Evolutionary conservation across 2,888 invertebrate species (phyloP), one percentile per base, ranked within the genome.

Genomic region (Drosophila meridionalis): DNA sequence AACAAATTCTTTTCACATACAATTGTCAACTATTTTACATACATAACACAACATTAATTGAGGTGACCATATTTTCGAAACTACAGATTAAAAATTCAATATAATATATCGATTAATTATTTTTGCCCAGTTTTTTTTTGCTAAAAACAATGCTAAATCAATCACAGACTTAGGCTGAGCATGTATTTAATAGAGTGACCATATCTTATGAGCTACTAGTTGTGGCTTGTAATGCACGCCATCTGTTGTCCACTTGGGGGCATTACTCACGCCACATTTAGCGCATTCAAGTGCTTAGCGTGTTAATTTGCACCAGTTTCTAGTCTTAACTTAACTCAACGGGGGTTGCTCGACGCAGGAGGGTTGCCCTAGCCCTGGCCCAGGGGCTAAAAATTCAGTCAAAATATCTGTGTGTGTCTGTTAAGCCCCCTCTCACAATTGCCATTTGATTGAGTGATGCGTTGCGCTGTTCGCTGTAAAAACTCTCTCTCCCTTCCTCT

Each of bases 211-310:
- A 52, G 36, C 34, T 12, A 52, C 36, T 52, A 12, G 52, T 3
- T 52, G 87, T 73, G 89, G 85, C 89, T 76, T 82, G 87, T 89
- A 84, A 86, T 87, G 89, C 85, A 72, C 90, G 85, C 83, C 80
- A 80, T 80, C 85, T 87, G 89, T 68, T 72, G 90, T 83, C 78
- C 90, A 87, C 88, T 86, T 86, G 87, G 89, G 85, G 83, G 86
- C 82, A 92, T 92, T 91, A 91, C 87, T 90, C 91, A 91, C 90
- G 90, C 92, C 87, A 91, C 92, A 91, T 92, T 91, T 91, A 82
- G 80, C 85, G 78, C 90, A 90, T 90, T 92, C 90, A 92, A 91
- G 90, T 92, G 90, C 91, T 92, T 91, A 92, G 89, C 90, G 92
- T 83, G 92, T 92, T 92, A 92, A 92, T 92, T 91, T 92, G 78